Base-by-base conservation (phyloP, 2,888 invertebrate genomes). In the Papilio gigon region DNA sequence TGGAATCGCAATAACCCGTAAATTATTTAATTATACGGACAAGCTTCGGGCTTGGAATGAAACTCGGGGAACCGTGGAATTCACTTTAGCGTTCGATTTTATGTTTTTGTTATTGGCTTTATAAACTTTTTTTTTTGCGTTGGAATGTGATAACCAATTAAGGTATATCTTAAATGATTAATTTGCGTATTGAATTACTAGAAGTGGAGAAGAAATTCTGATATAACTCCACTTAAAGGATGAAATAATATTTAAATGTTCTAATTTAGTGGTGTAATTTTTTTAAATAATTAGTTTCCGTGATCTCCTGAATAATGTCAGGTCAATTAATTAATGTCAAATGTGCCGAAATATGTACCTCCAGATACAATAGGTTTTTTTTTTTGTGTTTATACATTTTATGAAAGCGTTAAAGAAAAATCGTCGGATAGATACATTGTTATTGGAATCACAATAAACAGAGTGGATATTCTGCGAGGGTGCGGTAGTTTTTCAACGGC, bases 11-110 rank as follows among this genome's bases (percentile, higher is more conserved):
- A 90, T 89, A 89, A 86, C 85, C 84, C 86, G 80, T 80, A 84
- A 85, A 88, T 90, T 89, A 90, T 90, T 89, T 86, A 88, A 89
- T 90, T 89, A 89, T 85, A 88, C 88, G 82, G 71, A 71, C 62
- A 62, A 42, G 42, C 33, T 42, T 56, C 40, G 30, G 9, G 11
- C 20, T 37, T 53, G 17, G 33, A 56, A 56, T 53, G 50, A 40
- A n/a, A 56, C 40, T 30, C 14, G 17, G 47, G n/a, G 17, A 58
- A 20, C n/a, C 30, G 53, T 65, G n/a, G 42, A 40, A 65, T 58
- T 66, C 44, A 59, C 35, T 59, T 66, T 59, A 17, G 60, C 47
- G 59, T n/a, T 33, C 35, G 30, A 30, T 27, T 58, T 65, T 50
- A n/a, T n/a, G n/a, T 53, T 30, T 30, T 53, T 30, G 8, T 9